These are phyloP conservation scores for Ganaspis sp. DNA, from an alignment of 1,140 invertebrate genomes.

Conservation along the genomic window DNA sequence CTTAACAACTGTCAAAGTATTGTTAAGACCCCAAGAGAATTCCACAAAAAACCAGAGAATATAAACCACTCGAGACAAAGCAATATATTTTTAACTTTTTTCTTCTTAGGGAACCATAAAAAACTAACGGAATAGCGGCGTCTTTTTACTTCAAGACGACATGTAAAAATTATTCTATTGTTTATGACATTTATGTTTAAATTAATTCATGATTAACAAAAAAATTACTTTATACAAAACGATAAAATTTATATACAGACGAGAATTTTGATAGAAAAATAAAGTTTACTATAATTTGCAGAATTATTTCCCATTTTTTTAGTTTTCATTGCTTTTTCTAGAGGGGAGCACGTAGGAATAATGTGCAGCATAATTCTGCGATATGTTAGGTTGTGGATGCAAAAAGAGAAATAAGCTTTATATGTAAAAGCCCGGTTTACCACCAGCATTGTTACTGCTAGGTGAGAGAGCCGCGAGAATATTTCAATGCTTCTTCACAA, in stretches of 20 bases:
- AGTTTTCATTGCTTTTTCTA: neutral
- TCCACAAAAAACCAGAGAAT: neutral
- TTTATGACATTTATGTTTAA: no score
- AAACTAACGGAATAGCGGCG: no score
- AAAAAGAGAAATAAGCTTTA: constrained; percentile 36
- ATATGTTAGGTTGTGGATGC: constrained; percentile 35
- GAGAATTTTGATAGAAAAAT: neutral
- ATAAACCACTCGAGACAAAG: neutral
- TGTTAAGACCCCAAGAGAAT: neutral
- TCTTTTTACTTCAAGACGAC: no score
- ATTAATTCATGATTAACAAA: no score
- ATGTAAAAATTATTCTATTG: no score
- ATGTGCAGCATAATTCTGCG: constrained; percentile 42
- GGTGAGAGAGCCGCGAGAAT: neutral
- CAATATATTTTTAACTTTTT: neutral
- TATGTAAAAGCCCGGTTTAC: constrained; percentile 39
- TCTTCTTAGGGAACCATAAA: no score
- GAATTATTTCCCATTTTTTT: neutral
- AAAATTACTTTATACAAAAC: no score
- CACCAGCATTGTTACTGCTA: constrained; percentile 2
- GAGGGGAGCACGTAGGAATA: neutral
- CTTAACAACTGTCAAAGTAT: constrained; percentile 45
- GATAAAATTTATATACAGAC: no score
- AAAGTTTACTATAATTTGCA: neutral
- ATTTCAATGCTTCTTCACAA: constrained; percentile 32